These are phyloP conservation scores for Pedetes capensis DNA, from an alignment of 2,113 vertebrate species.

Conservation along the genomic window DNA sequence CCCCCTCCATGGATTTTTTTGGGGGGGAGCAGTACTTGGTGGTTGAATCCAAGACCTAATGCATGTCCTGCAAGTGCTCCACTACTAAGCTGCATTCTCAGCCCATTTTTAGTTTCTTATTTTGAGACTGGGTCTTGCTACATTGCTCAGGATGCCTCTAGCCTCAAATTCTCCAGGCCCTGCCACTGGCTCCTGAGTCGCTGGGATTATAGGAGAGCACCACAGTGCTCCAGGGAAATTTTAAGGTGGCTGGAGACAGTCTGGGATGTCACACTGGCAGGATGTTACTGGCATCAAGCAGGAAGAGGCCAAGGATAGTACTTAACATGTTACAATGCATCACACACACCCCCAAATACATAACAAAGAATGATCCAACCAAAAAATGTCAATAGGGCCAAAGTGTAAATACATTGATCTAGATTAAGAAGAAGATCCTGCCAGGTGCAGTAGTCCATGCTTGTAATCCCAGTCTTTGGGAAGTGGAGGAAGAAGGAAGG, in stretches of 20 bases:
- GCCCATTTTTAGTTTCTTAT: too few relatives aligned
- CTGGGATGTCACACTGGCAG: not conserved
- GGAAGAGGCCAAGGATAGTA: not conserved
- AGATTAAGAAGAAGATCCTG: not conserved
- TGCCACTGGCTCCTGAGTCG: not conserved
- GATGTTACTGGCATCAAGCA: not conserved
- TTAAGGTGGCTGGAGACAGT: not conserved
- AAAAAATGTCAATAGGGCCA: not conserved
- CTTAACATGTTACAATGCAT: not conserved
- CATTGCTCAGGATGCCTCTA: not conserved
- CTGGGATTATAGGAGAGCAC: not conserved
- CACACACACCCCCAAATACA: not conserved
- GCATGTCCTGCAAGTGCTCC: too few relatives aligned
- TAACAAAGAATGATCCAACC: not conserved
- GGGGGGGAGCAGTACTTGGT: too few relatives aligned
- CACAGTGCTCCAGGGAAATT: too few relatives aligned
- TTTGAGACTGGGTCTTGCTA: not conserved
- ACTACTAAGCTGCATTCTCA: too few relatives aligned
- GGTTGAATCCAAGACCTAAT: too few relatives aligned
- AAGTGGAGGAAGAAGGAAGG: too few relatives aligned
- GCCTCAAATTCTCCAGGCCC: not conserved
- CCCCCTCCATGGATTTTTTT: too few relatives aligned
- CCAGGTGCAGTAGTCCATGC: too few relatives aligned
- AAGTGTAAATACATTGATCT: not conserved
- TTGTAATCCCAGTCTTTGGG: too few relatives aligned